Evolutionary conservation across 2,888 invertebrate species (phyloP).

Genomic region (Diachrysia chrysitis): DNA sequence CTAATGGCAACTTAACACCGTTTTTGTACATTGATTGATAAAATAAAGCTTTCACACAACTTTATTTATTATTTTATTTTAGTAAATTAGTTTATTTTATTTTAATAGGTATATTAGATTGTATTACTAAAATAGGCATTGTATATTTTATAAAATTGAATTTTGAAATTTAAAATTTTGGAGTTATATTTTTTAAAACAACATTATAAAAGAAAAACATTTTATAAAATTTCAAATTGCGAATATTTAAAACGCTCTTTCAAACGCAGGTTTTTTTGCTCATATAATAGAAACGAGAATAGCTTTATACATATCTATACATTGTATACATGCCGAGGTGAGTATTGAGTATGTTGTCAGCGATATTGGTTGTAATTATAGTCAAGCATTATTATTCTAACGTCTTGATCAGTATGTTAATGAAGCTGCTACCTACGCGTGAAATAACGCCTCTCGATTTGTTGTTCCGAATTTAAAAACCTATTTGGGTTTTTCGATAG

Average conservation of each 20-base stretch:
- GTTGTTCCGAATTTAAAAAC: slow-evolving; percentile 45
- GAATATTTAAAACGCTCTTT: too few relatives aligned
- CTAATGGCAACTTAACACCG: slow-evolving; percentile 44
- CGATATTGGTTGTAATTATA: slow-evolving; percentile 51
- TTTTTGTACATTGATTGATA: slow-evolving; percentile 40
- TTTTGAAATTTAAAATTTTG: too few relatives aligned
- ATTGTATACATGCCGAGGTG: slow-evolving; percentile 35
- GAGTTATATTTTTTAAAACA: too few relatives aligned
- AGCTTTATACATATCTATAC: too few relatives aligned
- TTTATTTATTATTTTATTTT: too few relatives aligned
- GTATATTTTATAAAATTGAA: too few relatives aligned
- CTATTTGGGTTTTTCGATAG: slow-evolving; percentile 35
- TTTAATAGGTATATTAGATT: too few relatives aligned
- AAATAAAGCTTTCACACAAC: slow-evolving; percentile 24
- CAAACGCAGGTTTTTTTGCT: too few relatives aligned
- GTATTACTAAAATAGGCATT: too few relatives aligned
- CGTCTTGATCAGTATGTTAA: slow-evolving; percentile 63
- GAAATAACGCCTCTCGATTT: slow-evolving; percentile 55
- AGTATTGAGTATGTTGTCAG: slow-evolving; percentile 47
- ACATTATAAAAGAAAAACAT: too few relatives aligned
- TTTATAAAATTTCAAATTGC: too few relatives aligned
- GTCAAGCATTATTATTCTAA: slow-evolving; percentile 46
- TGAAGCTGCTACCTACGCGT: slow-evolving; percentile 56
- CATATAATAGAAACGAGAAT: neutral
- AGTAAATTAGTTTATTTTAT: too few relatives aligned